Evolutionary conservation across 35 echinoderm and acorn worm genomes (phyloP).

Genomic region (Strongylocentrotus purpuratus): DNA sequence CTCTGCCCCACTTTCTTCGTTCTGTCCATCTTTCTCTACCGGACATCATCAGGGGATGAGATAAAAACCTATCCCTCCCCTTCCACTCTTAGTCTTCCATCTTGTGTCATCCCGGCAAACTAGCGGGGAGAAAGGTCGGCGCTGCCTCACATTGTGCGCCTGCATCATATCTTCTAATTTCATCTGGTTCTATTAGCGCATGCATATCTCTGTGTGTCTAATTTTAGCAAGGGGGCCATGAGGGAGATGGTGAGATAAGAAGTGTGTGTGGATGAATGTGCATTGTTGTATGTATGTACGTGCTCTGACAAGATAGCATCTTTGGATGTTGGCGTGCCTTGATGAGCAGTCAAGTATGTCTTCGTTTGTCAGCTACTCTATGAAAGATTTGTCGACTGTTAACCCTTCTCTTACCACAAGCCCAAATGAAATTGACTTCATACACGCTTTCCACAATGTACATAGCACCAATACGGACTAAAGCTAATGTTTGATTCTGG

Average conservation of each 20-base stretch:
- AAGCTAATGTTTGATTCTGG: too few species aligned
- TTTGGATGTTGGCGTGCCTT: neutral
- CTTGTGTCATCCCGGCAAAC: neutral
- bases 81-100: neutral
- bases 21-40: neutral
- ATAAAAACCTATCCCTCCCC: neutral
- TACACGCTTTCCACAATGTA: too few species aligned
- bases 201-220: constrained; percentile 51
- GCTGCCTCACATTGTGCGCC: neutral
- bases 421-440: too few species aligned
- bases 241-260: neutral
- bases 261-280: constrained; percentile 32
- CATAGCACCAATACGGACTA: too few species aligned
- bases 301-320: neutral
- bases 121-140: neutral
- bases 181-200: constrained; percentile 49
- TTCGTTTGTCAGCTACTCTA: neutral
- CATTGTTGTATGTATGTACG: constrained; percentile 26
- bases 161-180: constrained; percentile 46
- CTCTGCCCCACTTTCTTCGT: neutral
- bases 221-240: constrained; percentile 49
- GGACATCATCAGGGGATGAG: neutral
- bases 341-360: constrained; percentile 1
- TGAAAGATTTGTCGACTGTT: neutral
- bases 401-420: neutral